phyloP scores from a whole-genome alignment of 1,140 invertebrate species.

The Atopsyche davidsoni region DNA sequence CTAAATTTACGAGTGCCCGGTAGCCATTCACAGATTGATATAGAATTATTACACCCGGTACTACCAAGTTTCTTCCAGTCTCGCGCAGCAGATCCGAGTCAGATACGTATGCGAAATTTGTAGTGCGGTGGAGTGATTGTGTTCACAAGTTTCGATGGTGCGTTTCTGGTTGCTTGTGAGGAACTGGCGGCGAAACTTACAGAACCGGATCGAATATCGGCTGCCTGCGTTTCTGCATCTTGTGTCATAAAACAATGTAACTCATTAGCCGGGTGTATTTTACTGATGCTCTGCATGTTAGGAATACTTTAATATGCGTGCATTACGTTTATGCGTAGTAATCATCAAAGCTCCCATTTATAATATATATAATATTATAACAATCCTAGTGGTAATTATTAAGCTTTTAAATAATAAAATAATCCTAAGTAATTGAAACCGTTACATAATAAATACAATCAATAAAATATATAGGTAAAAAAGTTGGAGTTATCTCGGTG shows the following conservation, averaged over 20 bases:
- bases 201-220: too few species aligned
- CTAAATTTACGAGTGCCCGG: slow-evolving; percentile 12
- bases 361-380: slow-evolving; percentile 1
- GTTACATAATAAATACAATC: too few species aligned
- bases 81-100: not conserved
- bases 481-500: too few species aligned
- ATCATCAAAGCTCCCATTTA: not conserved
- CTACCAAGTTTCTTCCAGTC: not conserved
- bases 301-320: not conserved
- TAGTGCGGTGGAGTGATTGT: not conserved
- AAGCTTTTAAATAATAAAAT: too few species aligned
- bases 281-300: not conserved
- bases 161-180: not conserved
- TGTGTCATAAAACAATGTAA: slow-evolving; percentile 3
- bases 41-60: slow-evolving; percentile 12
- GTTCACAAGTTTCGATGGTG: not conserved
- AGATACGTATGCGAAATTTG: not conserved
- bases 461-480: too few species aligned
- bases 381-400: too few species aligned
- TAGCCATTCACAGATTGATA: slow-evolving; percentile 17
- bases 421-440: too few species aligned
- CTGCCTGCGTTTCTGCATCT: not conserved
- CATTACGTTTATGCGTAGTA: not conserved
- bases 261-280: slow-evolving; percentile 2
- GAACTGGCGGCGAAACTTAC: not conserved